phyloP scores from a whole-genome alignment of 2,797 vertebrate genomes.

The Gambelia wislizenii region DNA sequence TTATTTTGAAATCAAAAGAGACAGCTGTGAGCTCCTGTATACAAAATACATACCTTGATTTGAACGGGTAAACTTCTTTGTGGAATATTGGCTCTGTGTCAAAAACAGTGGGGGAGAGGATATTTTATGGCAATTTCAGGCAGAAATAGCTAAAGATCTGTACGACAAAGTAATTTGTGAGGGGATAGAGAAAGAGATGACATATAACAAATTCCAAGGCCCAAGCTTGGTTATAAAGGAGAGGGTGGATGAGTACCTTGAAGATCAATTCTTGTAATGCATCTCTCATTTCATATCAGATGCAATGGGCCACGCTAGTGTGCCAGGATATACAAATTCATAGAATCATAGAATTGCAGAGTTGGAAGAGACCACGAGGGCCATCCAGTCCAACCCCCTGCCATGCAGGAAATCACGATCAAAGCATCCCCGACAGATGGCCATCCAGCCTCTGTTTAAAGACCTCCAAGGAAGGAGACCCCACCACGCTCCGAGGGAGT shows the following conservation, averaged over 20 bases:
- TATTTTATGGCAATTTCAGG: neutral
- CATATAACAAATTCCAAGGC: neutral
- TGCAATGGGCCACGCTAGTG: neutral
- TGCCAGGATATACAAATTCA: neutral
- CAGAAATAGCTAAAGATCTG: neutral
- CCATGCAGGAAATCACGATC: no score
- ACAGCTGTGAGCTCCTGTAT: neutral
- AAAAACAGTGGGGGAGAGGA: slow-evolving; percentile 45
- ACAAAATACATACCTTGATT: slow-evolving; percentile 58
- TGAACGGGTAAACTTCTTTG: neutral
- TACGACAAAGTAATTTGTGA: neutral
- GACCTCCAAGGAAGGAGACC: no score
- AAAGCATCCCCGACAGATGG: no score
- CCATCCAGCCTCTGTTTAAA: no score
- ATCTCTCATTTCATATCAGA: neutral
- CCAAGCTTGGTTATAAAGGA: neutral
- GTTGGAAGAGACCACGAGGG: no score
- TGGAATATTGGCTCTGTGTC: slow-evolving; percentile 56
- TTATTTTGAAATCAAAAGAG: neutral
- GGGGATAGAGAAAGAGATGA: neutral
- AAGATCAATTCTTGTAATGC: no score
- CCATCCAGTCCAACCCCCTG: no score
- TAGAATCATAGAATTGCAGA: no score
- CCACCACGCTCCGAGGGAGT: no score
- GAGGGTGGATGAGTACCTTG: no score